Evolutionary conservation across 2,888 invertebrate species (phyloP).

Genomic region (Torymus tubicola): DNA sequence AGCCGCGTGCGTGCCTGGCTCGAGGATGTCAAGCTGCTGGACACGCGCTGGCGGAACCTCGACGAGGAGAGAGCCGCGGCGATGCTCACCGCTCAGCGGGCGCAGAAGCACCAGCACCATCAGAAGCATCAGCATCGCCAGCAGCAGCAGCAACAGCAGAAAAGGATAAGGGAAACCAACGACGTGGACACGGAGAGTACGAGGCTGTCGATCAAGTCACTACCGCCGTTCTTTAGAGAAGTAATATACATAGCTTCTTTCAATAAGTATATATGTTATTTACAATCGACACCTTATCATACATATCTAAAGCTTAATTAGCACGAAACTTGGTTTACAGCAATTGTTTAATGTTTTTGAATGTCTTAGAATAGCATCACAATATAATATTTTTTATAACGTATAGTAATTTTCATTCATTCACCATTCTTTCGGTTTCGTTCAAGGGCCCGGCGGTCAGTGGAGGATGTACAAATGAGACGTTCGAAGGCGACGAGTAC

Average conservation of each 20-base stretch:
- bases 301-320: no score
- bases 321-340: no score
- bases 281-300: no score
- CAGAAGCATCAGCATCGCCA: background rate
- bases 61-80: conserved; percentile 55
- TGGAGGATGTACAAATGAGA: conserved; percentile 27
- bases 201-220: conserved; percentile 43
- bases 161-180: background rate
- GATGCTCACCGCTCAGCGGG: conserved; percentile 10
- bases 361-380: no score
- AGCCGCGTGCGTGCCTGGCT: conserved; percentile 74
- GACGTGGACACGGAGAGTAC: conserved; percentile 48
- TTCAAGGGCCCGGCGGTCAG: background rate
- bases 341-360: no score
- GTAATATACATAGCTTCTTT: background rate
- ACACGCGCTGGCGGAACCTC: conserved; percentile 65
- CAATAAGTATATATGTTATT: no score
- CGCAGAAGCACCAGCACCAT: background rate
- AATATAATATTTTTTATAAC: no score
- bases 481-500: conserved; percentile 18
- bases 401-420: no score
- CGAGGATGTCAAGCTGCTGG: conserved; percentile 71
- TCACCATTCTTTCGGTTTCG: background rate
- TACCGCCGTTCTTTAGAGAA: conserved; percentile 47
- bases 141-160: background rate